Percentiles rank a stretch among this genome's conserved stretches.
Evolutionary conservation across 2,797 vertebrate species (phyloP).

Genomic region (Alcedo atthis): DNA sequence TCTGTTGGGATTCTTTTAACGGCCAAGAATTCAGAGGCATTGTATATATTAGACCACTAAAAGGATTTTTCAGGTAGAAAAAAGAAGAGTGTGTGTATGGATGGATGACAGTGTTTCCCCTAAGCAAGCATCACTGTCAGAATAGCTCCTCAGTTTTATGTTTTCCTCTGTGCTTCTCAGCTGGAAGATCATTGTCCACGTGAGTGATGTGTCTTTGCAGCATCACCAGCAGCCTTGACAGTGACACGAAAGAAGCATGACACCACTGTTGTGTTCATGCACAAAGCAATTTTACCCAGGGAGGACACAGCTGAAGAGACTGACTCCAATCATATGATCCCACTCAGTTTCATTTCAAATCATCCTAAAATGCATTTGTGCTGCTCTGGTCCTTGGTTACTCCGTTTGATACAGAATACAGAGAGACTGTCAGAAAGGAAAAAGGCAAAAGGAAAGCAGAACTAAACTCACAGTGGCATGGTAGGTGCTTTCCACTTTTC

Average conservation of each 20-base stretch:
- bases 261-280: not conserved
- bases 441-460: not conserved
- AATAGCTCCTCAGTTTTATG: not conserved
- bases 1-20: not conserved
- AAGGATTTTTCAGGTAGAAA: not conserved
- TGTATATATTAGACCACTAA: not conserved
- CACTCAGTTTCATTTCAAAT: conserved; percentile 13
- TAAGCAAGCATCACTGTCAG: not conserved
- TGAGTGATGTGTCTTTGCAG: conserved; percentile 8
- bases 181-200: not conserved
- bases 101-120: not conserved
- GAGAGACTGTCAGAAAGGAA: not conserved
- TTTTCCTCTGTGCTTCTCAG: not conserved
- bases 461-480: not conserved
- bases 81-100: not conserved
- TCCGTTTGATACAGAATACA: not conserved
- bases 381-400: not conserved
- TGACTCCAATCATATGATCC: conserved; percentile 12
- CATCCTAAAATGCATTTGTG: conserved; percentile 5
- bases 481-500: not conserved
- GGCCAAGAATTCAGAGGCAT: not conserved
- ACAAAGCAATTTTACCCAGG: conserved; percentile 31
- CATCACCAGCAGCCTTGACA: conserved; percentile 23
- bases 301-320: not conserved
- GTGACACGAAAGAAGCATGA: conserved; percentile 16